Evolutionary conservation across 2,888 invertebrate genomes (phyloP), one percentile per base, ranked within the genome.

Genomic region (Eristalinus aeneus): DNA sequence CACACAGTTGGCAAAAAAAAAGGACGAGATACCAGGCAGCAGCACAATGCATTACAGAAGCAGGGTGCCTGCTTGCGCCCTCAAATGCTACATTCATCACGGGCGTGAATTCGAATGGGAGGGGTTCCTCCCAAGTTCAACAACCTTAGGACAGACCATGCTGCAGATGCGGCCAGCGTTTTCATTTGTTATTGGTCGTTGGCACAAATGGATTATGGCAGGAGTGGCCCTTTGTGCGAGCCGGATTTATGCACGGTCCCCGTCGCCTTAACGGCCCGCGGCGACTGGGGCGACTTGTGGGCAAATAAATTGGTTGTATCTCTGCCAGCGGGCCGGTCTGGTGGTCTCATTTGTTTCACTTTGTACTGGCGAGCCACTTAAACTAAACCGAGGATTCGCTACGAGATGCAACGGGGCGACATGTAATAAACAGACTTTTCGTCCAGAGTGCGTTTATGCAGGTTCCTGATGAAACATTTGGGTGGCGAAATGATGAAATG

Each of bases 131-230:
- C 81, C 86, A 86, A 86, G 86, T 86, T 86, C 86, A 82, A 86
- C 77, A 82, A 86, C 86, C 86, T 67, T 78, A 74, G 67, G 86
- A 86, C 81, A 76, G 77, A 53, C 58, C 77, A 86, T 56, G 56
- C 16, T 32, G 32, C 34, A 20, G n/a, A 12, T 60, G 16, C 2
- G 34, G 36, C n/a, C 64, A 58, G 34, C 61, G 82, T 82, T 86
- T 82, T 86, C 86, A 78, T 86, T 86, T 86, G 82, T 78, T 82
- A 86, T 86, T 86, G 86, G 86, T 79, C 78, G 86, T 86, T 86
- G 86, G 82, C 86, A 82, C 86, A 86, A 86, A 78, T 78, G 82
- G 86, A 86, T 82, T 82, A 82, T 65, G 73, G 73, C 31, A 68
- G 46, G 46, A 46, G 67, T 68, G 64, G 73, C 58, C 56, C 76